These are phyloP conservation scores for Arvicanthis niloticus DNA, from an alignment of 2,113 vertebrate species.

Conservation along the genomic window DNA sequence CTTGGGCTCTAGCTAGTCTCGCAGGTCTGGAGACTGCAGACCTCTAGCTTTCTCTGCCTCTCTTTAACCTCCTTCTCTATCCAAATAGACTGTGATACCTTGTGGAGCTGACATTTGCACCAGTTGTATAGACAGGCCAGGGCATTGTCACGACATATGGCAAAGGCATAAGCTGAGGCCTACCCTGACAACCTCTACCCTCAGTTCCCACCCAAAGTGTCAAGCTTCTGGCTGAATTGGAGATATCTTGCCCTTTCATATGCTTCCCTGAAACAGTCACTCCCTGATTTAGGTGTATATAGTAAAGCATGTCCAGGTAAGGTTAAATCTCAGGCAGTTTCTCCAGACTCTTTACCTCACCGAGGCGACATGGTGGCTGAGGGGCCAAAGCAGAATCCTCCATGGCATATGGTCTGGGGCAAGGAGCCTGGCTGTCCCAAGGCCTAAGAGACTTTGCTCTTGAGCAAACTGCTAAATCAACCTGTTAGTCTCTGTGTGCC, in stretches of 20 bases:
- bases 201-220: background rate
- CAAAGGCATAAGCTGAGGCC: background rate
- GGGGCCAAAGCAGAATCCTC: background rate
- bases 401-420: too few relatives aligned
- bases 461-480: background rate
- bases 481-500: background rate
- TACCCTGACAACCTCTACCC: accelerated
- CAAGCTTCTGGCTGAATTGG: background rate
- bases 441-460: background rate
- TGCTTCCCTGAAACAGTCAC: background rate
- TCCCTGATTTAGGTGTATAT: background rate
- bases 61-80: background rate
- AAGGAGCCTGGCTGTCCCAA: background rate
- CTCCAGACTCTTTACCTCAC: background rate
- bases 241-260: background rate
- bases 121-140: background rate
- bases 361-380: background rate
- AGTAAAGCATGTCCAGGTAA: background rate
- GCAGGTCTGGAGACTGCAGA: background rate
- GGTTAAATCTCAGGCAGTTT: background rate
- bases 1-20: background rate
- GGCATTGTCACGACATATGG: too few relatives aligned
- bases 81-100: background rate
- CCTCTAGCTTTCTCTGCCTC: background rate
- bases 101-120: background rate